Evolutionary conservation across 2,113 vertebrate species (phyloP).

Genomic region (Xerus inauris): DNA sequence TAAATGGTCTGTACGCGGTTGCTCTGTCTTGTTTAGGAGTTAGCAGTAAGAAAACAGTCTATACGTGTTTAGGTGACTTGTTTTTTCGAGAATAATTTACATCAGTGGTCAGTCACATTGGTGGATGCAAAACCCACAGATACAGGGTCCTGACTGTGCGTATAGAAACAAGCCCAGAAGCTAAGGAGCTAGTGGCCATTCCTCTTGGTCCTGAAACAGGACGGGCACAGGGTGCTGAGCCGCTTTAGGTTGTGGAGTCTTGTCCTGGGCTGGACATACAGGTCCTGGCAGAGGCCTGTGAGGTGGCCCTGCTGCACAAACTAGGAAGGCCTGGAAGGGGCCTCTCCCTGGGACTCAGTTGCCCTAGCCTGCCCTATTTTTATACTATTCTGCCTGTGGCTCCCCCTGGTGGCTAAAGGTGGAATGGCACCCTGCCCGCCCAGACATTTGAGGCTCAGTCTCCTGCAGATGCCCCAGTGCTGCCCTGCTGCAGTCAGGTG

Average conservation of each 20-base stretch:
- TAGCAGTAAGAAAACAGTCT: no score
- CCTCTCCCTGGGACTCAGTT: not conserved
- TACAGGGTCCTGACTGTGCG: not conserved
- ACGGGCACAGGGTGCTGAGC: not conserved
- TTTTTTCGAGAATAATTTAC: not conserved
- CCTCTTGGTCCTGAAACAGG: not conserved
- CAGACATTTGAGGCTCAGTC: not conserved
- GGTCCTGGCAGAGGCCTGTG: no score
- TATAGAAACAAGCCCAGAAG: not conserved
- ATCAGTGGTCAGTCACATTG: not conserved
- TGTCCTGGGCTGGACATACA: not conserved
- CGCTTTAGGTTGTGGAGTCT: not conserved
- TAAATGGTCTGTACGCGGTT: no score
- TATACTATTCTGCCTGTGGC: not conserved
- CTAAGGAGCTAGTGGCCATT: accelerated
- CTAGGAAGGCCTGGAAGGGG: not conserved
- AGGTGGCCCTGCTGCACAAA: not conserved
- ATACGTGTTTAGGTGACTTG: no score
- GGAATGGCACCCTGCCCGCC: not conserved
- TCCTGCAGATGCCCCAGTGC: no score
- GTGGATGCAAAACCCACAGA: not conserved
- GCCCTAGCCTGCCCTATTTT: not conserved
- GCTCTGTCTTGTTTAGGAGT: no score
- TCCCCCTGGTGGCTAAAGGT: not conserved
- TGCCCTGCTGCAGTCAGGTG: no score